Evolutionary conservation across 2,888 invertebrate genomes (phyloP).

Genomic region (Subacronicta megacephala): DNA sequence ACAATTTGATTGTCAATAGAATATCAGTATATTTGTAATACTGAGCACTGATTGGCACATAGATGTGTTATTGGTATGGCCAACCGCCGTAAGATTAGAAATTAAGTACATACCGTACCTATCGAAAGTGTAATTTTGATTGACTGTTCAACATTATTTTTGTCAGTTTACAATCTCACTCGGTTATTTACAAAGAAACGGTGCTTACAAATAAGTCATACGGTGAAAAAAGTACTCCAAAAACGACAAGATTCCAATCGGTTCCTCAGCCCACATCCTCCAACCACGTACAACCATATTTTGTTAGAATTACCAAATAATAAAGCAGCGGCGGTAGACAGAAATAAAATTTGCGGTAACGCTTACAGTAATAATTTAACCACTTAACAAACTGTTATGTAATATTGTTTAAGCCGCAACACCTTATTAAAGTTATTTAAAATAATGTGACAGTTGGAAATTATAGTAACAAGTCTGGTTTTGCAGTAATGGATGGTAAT

Average conservation of each 20-base stretch:
- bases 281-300: slow-evolving; percentile 15
- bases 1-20: too few species aligned
- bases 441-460: slow-evolving; percentile 38
- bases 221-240: too few species aligned
- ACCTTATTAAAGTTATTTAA: slow-evolving; percentile 40
- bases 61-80: too few species aligned
- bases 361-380: slow-evolving; percentile 26
- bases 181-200: too few species aligned
- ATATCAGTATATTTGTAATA: too few species aligned
- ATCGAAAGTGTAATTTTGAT: too few species aligned
- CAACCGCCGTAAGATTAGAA: too few species aligned
- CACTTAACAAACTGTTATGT: slow-evolving; percentile 22
- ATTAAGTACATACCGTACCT: too few species aligned
- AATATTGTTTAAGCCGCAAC: slow-evolving; percentile 31
- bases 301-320: slow-evolving; percentile 15
- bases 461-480: slow-evolving; percentile 18
- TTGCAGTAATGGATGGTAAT: slow-evolving; percentile 31
- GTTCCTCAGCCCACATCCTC: slow-evolving; percentile 1
- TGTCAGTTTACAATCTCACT: too few species aligned
- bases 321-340: slow-evolving; percentile 6
- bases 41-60: too few species aligned
- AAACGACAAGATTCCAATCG: neutral
- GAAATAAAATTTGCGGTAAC: slow-evolving; percentile 29
- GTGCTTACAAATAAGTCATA: too few species aligned
- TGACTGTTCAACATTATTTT: too few species aligned